Evolutionary conservation across 1,140 invertebrate species (phyloP), one percentile per base, ranked within the genome.

Genomic region (Zaprionus nigranus): DNA sequence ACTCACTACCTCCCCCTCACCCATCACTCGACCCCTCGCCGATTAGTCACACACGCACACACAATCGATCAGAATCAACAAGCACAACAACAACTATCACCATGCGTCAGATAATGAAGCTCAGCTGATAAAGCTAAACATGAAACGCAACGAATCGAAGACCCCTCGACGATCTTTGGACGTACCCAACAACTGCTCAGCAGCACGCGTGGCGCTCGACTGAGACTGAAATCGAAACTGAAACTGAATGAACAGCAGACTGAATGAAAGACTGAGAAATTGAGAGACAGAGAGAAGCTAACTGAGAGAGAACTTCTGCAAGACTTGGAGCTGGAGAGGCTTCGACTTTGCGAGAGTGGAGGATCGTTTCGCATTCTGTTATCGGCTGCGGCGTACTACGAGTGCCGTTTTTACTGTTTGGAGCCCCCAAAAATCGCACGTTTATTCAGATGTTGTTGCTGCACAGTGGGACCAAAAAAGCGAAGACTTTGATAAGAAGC

Each of bases 161-260:
- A 51, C 5, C n/a, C 20, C 13, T 46, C 38, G 1, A 12, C 66
- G 58, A 38, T 69, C n/a, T 46, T 15, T 13, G 43, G 24, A 51
- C 57, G 43, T 63, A 63, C 20, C 56, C 72, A 51, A 13, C 43
- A 78, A 87, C 82, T 79, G 68, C 51, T 69, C 73, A 65, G 76
- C 58, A 78, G 80, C 81, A 84, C 84, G 81, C 84, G 78, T 84
- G 68, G 78, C 81, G 81, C 81, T 88, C 81, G 83, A 88, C 84
- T 87, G 84, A 83, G 82, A 87, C 69, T 56, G 84, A 87, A 86
- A 83, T 76, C 38, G 83, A 87, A 87, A 87, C 64, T 60, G 82
- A 86, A 71, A 65, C 51, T 60, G 60, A 80, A 53, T 66, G 63
- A 72, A 54, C 43, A n/a, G 54, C 17, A n/a, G 58, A 60, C 63